Percentiles rank a stretch among this genome's conserved stretches.
phyloP scores from a whole-genome alignment of 2,888 invertebrate genomes.

The Iselma pallidipennis region DNA sequence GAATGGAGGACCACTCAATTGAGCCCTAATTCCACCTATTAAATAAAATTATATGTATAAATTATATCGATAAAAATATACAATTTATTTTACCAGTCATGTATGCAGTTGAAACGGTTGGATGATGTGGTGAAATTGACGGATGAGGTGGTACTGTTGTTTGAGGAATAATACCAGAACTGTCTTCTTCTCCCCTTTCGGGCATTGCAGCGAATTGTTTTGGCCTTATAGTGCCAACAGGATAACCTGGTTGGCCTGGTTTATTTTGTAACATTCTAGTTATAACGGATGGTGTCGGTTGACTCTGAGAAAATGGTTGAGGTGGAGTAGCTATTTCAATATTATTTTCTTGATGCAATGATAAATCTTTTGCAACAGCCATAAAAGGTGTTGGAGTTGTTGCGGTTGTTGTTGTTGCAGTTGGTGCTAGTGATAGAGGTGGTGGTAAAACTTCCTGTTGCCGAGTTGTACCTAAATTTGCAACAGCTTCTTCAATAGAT shows the following conservation, averaged over 20 bases:
- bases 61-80: not conserved
- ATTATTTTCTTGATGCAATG: slow-evolving; percentile 26
- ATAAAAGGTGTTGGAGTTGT: slow-evolving; percentile 56
- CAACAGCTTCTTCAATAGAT: slow-evolving; percentile 55
- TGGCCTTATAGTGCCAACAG: slow-evolving; percentile 43
- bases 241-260: slow-evolving; percentile 37
- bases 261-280: slow-evolving; percentile 65
- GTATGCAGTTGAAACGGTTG: slow-evolving; percentile 15
- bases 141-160: slow-evolving; percentile 33
- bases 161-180: slow-evolving; percentile 15
- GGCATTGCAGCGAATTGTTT: slow-evolving; percentile 47
- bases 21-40: slow-evolving; percentile 33
- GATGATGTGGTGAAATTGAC: slow-evolving; percentile 18
- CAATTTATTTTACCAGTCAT: slow-evolving; percentile 25
- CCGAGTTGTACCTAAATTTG: slow-evolving; percentile 59
- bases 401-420: slow-evolving; percentile 52
- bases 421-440: slow-evolving; percentile 25
- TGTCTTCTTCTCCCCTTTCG: slow-evolving; percentile 37
- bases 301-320: slow-evolving; percentile 59
- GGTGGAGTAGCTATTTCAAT: slow-evolving; percentile 57
- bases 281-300: slow-evolving; percentile 63
- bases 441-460: slow-evolving; percentile 51
- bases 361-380: slow-evolving; percentile 57
- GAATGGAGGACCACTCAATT: slow-evolving; percentile 29
- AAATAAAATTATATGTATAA: slow-evolving; percentile 2